Evolutionary conservation across 2,113 vertebrate species (phyloP), one percentile per base, ranked within the genome.

Genomic region (Aptenodytes forsteri): DNA sequence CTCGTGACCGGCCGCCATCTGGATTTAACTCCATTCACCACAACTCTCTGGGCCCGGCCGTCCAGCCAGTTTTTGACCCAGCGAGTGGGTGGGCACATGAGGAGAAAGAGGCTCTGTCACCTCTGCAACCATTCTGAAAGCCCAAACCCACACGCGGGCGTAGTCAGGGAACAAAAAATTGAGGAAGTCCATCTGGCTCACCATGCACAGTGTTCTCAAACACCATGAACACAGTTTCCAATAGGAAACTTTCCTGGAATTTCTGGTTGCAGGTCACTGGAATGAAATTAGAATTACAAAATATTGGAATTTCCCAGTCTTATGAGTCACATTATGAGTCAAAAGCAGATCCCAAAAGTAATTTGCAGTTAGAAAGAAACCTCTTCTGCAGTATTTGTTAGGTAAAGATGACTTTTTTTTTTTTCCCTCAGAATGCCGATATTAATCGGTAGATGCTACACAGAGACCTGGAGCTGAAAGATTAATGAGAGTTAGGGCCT

Each of bases 281-380:
- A 66, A 91, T 46, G 25, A 89, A 69, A 75, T 38, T n/a, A 22
- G 73, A 58, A 42, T 95, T 95, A 67, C 59, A 91, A 96, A 95
- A 95, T n/a, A 87, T 2, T 81, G 87, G 77, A 75, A 71, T 84
- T 90, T 87, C 86, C 93, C 64, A 5, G 42, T 92, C 62, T 92
- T 92, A 50, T 49, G 42, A 42, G 42, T 86, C 76, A 77, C 9
- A 49, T 12, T 65, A 47, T 92, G 88, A 95, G 78, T 93, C 82
- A 93, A 95, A 93, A 83, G 23, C 15, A 64, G 38, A 93, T 44
- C 62, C 15, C n/a, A 6, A 75, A 84, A 66, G 36, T 44, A 56
- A 72, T 0, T 36, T 40, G 14, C 27, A 49, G 32, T 65, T 83
- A 89, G 38, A 92, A 86, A 86, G n/a, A 84, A 89, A 81, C 14